These are phyloP conservation scores for Carduelis carduelis DNA, from an alignment of 2,797 vertebrate genomes.

Conservation along the genomic window DNA sequence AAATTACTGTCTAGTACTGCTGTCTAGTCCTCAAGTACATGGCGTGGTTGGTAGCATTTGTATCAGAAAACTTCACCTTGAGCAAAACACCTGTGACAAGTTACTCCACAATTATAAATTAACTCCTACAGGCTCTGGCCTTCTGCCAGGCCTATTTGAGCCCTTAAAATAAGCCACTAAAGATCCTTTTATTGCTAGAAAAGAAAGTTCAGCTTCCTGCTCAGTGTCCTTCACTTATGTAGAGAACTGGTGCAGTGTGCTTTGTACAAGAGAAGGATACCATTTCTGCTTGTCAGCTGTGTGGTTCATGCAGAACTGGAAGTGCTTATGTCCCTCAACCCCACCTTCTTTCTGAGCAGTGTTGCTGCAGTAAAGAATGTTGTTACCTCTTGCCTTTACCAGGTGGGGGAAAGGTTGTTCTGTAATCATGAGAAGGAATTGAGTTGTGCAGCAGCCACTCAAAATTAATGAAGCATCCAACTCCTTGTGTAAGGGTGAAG, in stretches of 20 bases:
- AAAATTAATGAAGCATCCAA: background rate
- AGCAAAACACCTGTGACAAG: background rate
- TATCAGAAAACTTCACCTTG: background rate
- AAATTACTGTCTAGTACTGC: background rate
- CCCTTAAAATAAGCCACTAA: background rate
- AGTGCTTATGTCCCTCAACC: background rate
- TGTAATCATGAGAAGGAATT: background rate
- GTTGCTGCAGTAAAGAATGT: background rate
- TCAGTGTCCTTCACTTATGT: background rate
- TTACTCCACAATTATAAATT: background rate
- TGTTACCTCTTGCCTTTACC: background rate
- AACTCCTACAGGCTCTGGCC: accelerated
- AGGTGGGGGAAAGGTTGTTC: background rate
- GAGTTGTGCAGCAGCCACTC: background rate
- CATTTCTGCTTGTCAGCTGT: background rate
- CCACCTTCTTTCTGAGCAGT: background rate
- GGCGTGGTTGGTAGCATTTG: accelerated
- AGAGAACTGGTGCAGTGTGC: background rate
- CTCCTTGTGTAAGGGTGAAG: background rate
- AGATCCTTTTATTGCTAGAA: background rate
- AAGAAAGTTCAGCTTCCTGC: background rate
- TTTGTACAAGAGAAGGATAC: background rate
- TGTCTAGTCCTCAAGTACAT: background rate
- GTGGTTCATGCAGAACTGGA: background rate
- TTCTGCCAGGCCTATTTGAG: background rate